phyloP scores from a whole-genome alignment of 1,140 invertebrate species.

The Drosophila busckii region DNA sequence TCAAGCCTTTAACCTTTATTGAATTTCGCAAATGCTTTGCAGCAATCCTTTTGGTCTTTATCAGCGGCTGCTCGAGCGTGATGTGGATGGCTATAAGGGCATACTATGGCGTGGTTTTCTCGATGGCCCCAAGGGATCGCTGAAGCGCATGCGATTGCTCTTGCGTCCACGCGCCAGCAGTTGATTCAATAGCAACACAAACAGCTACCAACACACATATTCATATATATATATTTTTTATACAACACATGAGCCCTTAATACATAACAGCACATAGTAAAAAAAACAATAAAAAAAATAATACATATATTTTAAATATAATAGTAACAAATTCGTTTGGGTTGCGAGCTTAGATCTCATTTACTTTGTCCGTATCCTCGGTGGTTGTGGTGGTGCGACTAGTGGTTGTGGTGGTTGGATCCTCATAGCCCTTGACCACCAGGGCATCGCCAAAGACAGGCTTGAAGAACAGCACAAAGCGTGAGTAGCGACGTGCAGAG shows the following conservation, averaged over 20 bases:
- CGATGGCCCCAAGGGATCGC: conserved; percentile 55
- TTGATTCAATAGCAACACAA: not conserved
- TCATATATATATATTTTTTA: not conserved
- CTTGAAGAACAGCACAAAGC: conserved; percentile 83
- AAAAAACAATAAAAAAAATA: conserved; percentile 1
- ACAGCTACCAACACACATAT: not conserved
- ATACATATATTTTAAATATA: not conserved
- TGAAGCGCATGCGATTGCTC: conserved; percentile 47
- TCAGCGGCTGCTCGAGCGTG: conserved; percentile 41
- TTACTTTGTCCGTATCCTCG: conserved; percentile 40
- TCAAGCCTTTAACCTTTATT: not conserved
- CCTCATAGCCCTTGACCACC: conserved; percentile 83
- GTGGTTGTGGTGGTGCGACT: conserved; percentile 47
- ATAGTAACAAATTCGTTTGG: conserved; percentile 1
- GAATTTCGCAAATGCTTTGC: not conserved
- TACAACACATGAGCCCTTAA: conserved; percentile 7
- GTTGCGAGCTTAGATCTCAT: conserved; percentile 45
- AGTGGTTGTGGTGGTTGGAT: conserved; percentile 80
- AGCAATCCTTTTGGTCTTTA: conserved; percentile 62
- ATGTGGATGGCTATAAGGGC: conserved; percentile 47
- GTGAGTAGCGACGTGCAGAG: conserved; percentile 84
- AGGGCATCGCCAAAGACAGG: conserved; percentile 84
- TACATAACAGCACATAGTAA: not conserved
- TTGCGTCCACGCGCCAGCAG: conserved; percentile 34
- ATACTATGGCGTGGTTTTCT: conserved; percentile 59